phyloP scores from a whole-genome alignment of 2,113 vertebrate species.

The Typhlomys cinereus region DNA sequence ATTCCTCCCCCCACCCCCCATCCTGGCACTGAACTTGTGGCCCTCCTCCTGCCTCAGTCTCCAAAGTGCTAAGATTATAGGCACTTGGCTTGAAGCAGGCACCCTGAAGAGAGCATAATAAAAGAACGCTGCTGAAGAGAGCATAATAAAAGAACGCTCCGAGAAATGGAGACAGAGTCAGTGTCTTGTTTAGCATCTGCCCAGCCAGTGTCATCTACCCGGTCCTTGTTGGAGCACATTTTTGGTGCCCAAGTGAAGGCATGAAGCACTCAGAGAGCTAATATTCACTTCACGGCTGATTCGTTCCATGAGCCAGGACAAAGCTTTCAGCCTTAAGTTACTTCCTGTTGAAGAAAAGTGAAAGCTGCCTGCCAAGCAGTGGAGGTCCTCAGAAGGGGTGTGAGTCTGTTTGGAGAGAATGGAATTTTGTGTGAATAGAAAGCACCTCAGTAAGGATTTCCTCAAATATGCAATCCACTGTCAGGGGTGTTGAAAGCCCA shows the following conservation, averaged over 20 bases:
- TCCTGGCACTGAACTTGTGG: neutral
- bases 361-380: rapidly evolving
- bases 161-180: neutral
- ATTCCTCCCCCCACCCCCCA: neutral
- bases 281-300: neutral
- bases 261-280: neutral
- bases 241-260: neutral
- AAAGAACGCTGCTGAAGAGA: neutral
- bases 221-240: neutral
- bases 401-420: neutral
- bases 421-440: neutral
- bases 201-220: neutral
- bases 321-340: neutral
- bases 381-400: neutral
- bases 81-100: neutral
- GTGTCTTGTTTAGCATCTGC: rapidly evolving
- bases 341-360: neutral
- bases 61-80: neutral
- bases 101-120: neutral
- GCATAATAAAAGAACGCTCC: neutral
- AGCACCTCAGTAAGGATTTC: neutral
- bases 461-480: neutral
- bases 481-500: neutral
- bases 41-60: neutral
- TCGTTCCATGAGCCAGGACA: neutral